Evolutionary conservation across 2,797 vertebrate genomes (phyloP).

Genomic region (Darevskia mixta): DNA sequence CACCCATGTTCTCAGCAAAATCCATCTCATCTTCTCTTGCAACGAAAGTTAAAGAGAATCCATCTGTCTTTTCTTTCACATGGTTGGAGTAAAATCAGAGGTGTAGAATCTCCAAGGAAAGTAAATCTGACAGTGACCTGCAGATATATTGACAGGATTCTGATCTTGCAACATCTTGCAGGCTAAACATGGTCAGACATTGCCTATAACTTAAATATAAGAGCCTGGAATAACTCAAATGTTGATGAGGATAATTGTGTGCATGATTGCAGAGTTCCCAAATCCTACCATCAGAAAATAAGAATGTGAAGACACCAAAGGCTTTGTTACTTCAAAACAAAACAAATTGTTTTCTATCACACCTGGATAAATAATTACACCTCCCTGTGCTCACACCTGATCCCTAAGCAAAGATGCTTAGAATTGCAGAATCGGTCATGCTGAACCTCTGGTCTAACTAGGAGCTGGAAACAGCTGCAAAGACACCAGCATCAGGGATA

Average conservation of each 20-base stretch:
- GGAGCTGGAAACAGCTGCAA: too few species aligned
- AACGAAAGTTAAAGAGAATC: constrained; percentile 43
- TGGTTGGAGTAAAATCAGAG: constrained; percentile 51
- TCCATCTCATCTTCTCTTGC: constrained; percentile 24
- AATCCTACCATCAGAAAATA: background rate
- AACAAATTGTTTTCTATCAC: constrained; percentile 5
- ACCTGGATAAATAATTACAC: constrained; percentile 12
- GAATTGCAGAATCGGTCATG: too few species aligned
- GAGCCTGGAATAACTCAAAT: constrained; percentile 37
- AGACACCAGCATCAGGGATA: too few species aligned
- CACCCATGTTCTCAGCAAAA: constrained; percentile 51
- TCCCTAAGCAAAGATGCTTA: background rate
- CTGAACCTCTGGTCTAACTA: too few species aligned
- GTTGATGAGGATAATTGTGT: background rate
- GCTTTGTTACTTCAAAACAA: constrained; percentile 44
- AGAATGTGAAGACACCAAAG: background rate
- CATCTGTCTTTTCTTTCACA: background rate
- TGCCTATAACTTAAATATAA: constrained; percentile 48
- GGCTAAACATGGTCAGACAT: constrained; percentile 50
- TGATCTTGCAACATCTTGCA: constrained; percentile 66
- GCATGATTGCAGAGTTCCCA: background rate
- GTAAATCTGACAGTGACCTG: constrained; percentile 60
- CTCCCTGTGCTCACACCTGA: background rate
- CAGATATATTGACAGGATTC: constrained; percentile 48
- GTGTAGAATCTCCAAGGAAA: constrained; percentile 55